Evolutionary conservation across 2,888 invertebrate genomes (phyloP).

Genomic region (Leptarthrus brevirostris): DNA sequence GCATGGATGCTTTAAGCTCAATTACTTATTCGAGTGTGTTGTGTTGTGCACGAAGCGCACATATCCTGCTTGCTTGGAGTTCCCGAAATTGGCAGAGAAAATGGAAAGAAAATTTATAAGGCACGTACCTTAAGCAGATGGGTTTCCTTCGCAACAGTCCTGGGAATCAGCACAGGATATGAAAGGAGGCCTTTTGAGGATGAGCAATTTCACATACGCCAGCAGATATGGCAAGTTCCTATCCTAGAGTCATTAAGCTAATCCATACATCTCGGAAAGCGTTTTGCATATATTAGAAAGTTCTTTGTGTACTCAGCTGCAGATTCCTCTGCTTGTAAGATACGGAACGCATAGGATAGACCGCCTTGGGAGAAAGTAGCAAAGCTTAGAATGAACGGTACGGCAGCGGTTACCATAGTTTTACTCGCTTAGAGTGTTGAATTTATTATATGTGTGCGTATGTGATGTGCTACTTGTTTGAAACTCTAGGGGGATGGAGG

Average conservation of each 20-base stretch:
- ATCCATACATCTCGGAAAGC: constrained; percentile 49
- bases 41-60: not conserved
- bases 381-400: constrained; percentile 15
- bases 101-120: constrained; percentile 21
- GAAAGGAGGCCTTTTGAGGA: constrained; percentile 24
- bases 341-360: constrained; percentile 13
- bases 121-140: constrained; percentile 43
- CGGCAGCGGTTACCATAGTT: constrained; percentile 28
- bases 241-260: constrained; percentile 50
- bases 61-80: not conserved
- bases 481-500: not conserved
- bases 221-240: constrained; percentile 41
- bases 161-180: not conserved
- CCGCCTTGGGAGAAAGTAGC: constrained; percentile 6
- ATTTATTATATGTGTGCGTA: constrained; percentile 37
- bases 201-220: constrained; percentile 1
- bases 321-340: constrained; percentile 28
- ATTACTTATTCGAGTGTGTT: constrained; percentile 32
- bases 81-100: constrained; percentile 31
- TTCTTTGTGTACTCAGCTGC: constrained; percentile 39
- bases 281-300: constrained; percentile 47
- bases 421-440: constrained; percentile 31
- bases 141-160: constrained; percentile 32
- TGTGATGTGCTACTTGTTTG: constrained; percentile 33
- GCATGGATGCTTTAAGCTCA: constrained; percentile 35